Evolutionary conservation across 1,140 invertebrate genomes (phyloP).

Genomic region (Battus philenor): DNA sequence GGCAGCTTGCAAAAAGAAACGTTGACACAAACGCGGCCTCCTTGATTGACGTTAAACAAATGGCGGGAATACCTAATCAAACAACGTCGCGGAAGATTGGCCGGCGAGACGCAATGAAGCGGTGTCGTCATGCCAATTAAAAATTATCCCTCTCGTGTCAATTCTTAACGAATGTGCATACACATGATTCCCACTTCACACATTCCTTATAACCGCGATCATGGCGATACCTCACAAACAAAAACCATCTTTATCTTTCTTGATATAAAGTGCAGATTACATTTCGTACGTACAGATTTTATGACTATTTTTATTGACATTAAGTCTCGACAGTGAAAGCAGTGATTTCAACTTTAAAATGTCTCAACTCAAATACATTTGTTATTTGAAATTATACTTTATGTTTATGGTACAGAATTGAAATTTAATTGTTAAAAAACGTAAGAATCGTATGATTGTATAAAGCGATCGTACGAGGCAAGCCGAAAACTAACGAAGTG

Average conservation of each 20-base stretch:
- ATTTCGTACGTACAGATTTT: conserved; percentile 46
- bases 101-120: conserved; percentile 56
- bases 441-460: too few relatives aligned
- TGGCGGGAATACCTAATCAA: conserved; percentile 66
- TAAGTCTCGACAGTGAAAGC: conserved; percentile 61
- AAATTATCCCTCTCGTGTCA: conserved; percentile 72
- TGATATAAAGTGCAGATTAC: conserved; percentile 28
- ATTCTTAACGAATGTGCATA: conserved; percentile 75
- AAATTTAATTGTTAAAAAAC: too few relatives aligned
- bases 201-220: conserved; percentile 34
- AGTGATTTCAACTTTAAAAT: conserved; percentile 37
- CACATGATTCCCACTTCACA: conserved; percentile 73
- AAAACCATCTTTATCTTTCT: too few relatives aligned
- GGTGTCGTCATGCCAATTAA: conserved; percentile 74
- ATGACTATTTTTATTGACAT: conserved; percentile 74
- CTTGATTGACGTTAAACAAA: conserved; percentile 51
- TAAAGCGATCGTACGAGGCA: conserved; percentile 47
- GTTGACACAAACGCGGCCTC: conserved; percentile 34
- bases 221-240: conserved; percentile 19
- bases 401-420: conserved; percentile 32
- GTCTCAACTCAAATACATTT: too few relatives aligned
- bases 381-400: conserved; percentile 31
- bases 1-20: conserved; percentile 19
- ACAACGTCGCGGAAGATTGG: conserved; percentile 55
- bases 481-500: conserved; percentile 66